Evolutionary conservation across 2,888 invertebrate genomes (phyloP), one percentile per base, ranked within the genome.

Genomic region (Hetaerina titia): DNA sequence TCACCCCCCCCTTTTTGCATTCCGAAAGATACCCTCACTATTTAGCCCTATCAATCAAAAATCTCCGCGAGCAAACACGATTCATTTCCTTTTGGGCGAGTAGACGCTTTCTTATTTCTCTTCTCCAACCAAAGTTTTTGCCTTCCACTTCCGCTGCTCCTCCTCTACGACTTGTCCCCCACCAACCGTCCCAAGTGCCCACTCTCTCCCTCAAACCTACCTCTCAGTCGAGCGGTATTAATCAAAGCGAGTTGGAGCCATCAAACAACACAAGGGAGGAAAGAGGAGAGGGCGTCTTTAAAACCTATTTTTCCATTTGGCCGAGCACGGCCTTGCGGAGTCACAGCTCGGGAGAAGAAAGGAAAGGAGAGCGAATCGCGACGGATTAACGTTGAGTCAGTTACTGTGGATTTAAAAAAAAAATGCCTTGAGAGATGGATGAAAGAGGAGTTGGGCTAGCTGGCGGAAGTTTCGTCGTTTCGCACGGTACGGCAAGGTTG

Each of bases 291-390:
- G 15, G 63, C 22, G 45, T 31, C 31, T 45, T 69, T 22, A 45
- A 90, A 90, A 92, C 92, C 92, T 69, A 92, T 92, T 92, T 92
- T 92, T 92, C 92, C 92, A 56, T 69, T 22, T 69, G 64, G 90
- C 17, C 90, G 90, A 22, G 45, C 92, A 92, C 69, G 92, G 92
- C 92, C 92, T 92, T 92, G 92, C 92, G 74, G 56, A 92, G 92
- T 92, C 69, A 92, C 92, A 92, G n/a, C n/a, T 81, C 81, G 22
- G 22, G 2, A 13, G 31, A 19, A n/a, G 31, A 69, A 69, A 74
- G 17, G 74, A 74, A 74, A n/a, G 92, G 69, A 56, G 25, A 13
- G 92, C 45, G 69, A 69, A 74, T 56, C 74, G 74, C 31, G 31
- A 31, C 25, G 45, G 57, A 69, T 69, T 17, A n/a, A 60, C 8